These are phyloP conservation scores for Dromius quadrimaculatus DNA, from an alignment of 2,888 invertebrate genomes.

Conservation along the genomic window DNA sequence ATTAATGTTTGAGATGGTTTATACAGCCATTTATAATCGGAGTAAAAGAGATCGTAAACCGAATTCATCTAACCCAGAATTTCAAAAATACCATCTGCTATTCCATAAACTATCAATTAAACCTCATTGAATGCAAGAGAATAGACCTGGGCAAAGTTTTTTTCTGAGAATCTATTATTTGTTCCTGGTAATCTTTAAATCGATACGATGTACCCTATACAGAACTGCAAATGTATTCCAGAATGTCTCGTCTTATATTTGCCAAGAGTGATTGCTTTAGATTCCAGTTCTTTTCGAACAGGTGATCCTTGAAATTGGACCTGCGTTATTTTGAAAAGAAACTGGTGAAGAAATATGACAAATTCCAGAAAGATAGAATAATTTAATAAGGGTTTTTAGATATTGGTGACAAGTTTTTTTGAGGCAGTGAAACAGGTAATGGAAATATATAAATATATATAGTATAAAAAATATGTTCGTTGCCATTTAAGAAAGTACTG, in stretches of 20 bases:
- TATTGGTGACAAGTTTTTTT: too few species aligned
- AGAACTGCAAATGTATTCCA: conserved; percentile 17
- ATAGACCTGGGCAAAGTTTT: not conserved
- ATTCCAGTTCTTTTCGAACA: conserved; percentile 20
- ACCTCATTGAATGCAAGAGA: not conserved
- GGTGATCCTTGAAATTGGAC: conserved; percentile 23
- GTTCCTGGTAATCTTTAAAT: conserved; percentile 5
- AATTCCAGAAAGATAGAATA: too few species aligned
- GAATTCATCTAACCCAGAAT: not conserved
- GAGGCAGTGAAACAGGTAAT: too few species aligned
- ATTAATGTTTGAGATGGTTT: not conserved
- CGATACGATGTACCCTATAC: conserved; percentile 21
- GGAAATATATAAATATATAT: too few species aligned
- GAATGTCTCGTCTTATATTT: conserved; percentile 21
- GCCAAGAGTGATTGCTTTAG: not conserved
- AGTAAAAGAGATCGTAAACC: conserved; percentile 7
- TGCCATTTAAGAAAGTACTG: too few species aligned
- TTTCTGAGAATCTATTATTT: conserved; percentile 35
- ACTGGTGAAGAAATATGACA: not conserved
- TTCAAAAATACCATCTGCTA: conserved; percentile 8
- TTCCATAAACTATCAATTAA: not conserved
- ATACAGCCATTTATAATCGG: not conserved
- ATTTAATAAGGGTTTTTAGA: too few species aligned
- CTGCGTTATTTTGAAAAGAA: not conserved
- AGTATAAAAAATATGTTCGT: too few species aligned